Evolutionary conservation across 1,140 invertebrate species (phyloP), one percentile per base, ranked within the genome.

Genomic region (Thaumetopoea pityocampa): DNA sequence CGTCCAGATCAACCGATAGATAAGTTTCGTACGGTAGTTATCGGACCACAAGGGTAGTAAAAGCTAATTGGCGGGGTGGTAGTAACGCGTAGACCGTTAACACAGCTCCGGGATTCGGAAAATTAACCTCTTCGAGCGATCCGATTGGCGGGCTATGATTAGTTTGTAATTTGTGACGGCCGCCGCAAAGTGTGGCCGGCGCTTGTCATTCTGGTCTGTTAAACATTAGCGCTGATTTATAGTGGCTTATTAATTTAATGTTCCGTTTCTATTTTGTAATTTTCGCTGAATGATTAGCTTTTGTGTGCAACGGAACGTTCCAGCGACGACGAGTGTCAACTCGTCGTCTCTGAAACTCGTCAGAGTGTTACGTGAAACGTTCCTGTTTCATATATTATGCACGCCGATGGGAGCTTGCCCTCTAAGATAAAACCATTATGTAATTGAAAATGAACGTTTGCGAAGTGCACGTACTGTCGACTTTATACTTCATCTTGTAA

Each of bases 11-110:
- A 43, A 56, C 44, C 57, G 62, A 73, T 68, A 78, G 66, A 74
- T 78, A 78, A 70, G 57, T 69, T 66, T 64, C 53, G 48, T 34
- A 33, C 51, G 63, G 58, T 58, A 67, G 68, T 70, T 78, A 74
- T 74, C 62, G 69, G 56, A 64, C 61, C 65, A 49, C 67, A 71
- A 74, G 65, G 58, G 65, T 55, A 68, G 67, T 72, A 72, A 74
- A 74, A 70, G 73, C 67, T 78, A 78, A 78, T 74, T 78, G 70
- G 68, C 49, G 53, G 61, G 61, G 63, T 51, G 66, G 70, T 52
- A 65, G 62, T 77, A 61, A 70, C 65, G 49, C 51, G 46, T 41
- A 34, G 32, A 45, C 47, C 62, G 58, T 63, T 63, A 63, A 51
- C 51, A 46, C 48, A 35, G 51, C 43, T 38, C 43, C 46, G 55